Percentiles rank a stretch among this genome's conserved stretches.
Conservation (phyloP, 2,797 vertebrate species). For the Oophaga sylvatica region DNA sequence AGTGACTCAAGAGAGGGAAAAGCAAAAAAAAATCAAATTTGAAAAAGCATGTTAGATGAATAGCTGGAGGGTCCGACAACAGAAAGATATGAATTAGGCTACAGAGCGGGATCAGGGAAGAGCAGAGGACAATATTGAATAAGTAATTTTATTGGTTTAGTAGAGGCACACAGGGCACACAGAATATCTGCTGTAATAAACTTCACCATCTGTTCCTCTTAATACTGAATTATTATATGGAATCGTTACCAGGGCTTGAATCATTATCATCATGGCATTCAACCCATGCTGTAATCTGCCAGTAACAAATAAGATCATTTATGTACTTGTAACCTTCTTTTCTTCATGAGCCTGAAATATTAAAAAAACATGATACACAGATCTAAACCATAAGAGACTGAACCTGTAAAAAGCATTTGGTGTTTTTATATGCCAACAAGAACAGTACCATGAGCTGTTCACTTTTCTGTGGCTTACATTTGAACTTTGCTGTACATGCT, state of each 20-base stretch:
- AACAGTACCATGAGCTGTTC: not conserved
- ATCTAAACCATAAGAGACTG: too few relatives aligned
- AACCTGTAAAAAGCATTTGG: too few relatives aligned
- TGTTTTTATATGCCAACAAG: not conserved
- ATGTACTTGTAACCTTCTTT: not conserved
- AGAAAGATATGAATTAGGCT: constrained; percentile 41
- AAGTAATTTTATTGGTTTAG: constrained; percentile 39
- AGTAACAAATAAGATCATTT: not conserved
- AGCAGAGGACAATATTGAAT: constrained; percentile 37
- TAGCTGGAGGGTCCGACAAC: constrained; percentile 30
- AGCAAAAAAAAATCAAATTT: constrained; percentile 17
- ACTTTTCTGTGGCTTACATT: not conserved
- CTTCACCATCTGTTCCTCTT: not conserved
- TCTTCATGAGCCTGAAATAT: not conserved
- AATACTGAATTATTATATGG: not conserved
- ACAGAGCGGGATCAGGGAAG: not conserved
- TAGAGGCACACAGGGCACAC: not conserved
- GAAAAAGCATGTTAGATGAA: constrained; percentile 41
- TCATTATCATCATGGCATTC: not conserved
- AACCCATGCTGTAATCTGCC: not conserved
- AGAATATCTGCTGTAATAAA: not conserved
- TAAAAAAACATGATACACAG: too few relatives aligned
- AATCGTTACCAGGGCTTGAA: not conserved
- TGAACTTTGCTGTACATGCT: not conserved
- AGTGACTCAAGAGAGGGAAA: constrained; percentile 18